Percentiles rank a stretch among this genome's conserved stretches.
Conservation (phyloP, 2,113 vertebrate genomes). For the Antennarius striatus region DNA sequence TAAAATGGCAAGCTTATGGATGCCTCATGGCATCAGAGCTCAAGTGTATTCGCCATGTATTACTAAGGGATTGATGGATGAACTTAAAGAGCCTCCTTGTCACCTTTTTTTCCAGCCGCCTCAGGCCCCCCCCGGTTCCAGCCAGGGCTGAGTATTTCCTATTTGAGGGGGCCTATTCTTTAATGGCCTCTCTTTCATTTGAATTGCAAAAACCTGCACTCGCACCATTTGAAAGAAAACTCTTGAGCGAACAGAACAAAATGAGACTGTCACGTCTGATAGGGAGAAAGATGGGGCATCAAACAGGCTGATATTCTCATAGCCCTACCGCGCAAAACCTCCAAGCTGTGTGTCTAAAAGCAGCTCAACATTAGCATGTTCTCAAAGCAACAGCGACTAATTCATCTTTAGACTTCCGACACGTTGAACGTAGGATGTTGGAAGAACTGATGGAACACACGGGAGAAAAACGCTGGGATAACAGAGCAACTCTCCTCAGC, state of each 20-base stretch:
- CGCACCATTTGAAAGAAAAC: conserved; percentile 40
- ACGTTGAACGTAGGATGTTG: conserved; percentile 69
- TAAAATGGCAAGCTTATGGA: conserved; percentile 59
- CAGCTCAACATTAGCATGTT: conserved; percentile 47
- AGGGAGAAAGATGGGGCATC: conserved; percentile 33
- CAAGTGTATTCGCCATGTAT: conserved; percentile 20
- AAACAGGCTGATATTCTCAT: conserved; percentile 45
- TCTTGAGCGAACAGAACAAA: conserved; percentile 41
- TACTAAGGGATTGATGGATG: conserved; percentile 28
- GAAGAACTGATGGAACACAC: conserved; percentile 52
- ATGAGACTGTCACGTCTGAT: conserved; percentile 47
- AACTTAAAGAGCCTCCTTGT: conserved; percentile 47
- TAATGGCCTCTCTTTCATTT: conserved; percentile 58
- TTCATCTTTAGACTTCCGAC: conserved; percentile 44
- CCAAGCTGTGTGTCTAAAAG: conserved; percentile 37
- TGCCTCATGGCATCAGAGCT: conserved; percentile 40
- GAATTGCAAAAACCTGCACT: conserved; percentile 65
- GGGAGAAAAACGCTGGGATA: conserved; percentile 54
- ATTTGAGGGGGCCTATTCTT: conserved; percentile 45
- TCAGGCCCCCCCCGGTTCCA: conserved; percentile 27
- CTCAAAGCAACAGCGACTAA: conserved; percentile 42
- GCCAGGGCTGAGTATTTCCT: conserved; percentile 37
- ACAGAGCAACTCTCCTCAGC: conserved; percentile 42
- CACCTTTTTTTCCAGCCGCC: conserved; percentile 51
- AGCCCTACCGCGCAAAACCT: conserved; percentile 49